Conservation (phyloP, 2,797 vertebrate genomes). For the Rhodeus uyekii region DNA sequence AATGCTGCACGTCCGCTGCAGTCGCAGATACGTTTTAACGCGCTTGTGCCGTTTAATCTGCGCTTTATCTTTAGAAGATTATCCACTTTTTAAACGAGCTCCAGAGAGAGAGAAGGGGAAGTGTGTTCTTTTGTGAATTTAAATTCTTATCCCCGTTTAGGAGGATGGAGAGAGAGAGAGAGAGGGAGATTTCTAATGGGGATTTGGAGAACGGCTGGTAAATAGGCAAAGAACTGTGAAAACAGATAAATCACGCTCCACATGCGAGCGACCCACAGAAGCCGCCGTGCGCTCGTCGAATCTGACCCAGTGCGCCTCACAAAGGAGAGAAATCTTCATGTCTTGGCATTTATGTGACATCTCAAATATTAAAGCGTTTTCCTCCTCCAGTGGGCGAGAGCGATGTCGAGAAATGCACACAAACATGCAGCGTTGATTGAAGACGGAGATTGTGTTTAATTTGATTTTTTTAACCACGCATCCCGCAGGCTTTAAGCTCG, state of each 20-base stretch:
- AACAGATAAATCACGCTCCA: slow-evolving; percentile 12
- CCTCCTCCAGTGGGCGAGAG: not conserved
- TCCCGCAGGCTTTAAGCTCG: slow-evolving; percentile 28
- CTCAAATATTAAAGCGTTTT: slow-evolving; percentile 28
- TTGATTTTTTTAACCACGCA: slow-evolving; percentile 14
- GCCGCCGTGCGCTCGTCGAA: slow-evolving; percentile 12
- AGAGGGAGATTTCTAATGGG: slow-evolving; percentile 55
- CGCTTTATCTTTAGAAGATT: slow-evolving; percentile 61
- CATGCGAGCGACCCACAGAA: slow-evolving; percentile 38
- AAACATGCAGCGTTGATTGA: slow-evolving; percentile 33
- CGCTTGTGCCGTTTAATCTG: slow-evolving; percentile 53
- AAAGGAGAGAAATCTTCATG: not conserved
- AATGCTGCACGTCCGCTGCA: slow-evolving; percentile 46
- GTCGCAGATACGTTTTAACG: slow-evolving; percentile 41
- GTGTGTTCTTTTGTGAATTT: slow-evolving; percentile 69
- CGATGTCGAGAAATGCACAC: slow-evolving; percentile 10
- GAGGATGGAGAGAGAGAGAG: slow-evolving; percentile 36
- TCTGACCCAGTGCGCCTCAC: slow-evolving; percentile 10
- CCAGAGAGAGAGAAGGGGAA: not conserved
- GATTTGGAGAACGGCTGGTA: slow-evolving; percentile 72
- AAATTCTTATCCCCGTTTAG: slow-evolving; percentile 67
- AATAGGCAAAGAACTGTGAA: slow-evolving; percentile 60
- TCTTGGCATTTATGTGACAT: slow-evolving; percentile 18
- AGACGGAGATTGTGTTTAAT: slow-evolving; percentile 49
- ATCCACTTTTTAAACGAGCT: slow-evolving; percentile 44